Evolutionary conservation across 2,113 vertebrate species (phyloP), one percentile per base, ranked within the genome.

Genomic region (Stomatorhinus ivindoensis): DNA sequence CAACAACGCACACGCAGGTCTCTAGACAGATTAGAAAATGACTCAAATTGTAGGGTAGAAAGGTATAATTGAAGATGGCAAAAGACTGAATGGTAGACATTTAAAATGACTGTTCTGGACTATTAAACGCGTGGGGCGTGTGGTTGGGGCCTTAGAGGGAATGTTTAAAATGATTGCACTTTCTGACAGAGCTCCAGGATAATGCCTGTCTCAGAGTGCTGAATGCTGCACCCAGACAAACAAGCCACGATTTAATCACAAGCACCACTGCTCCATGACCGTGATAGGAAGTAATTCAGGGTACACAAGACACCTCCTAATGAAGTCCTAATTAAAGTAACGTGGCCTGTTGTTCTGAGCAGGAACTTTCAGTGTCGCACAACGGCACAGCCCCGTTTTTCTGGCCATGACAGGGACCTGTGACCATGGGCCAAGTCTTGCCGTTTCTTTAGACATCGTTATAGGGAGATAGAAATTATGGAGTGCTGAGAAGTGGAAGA

Each of bases 21-120:
- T 96, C 96, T 94, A 95, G 95, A 96, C 95, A 96, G 97, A 98
- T 95, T 96, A 97, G 97, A 98, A 99, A 99, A 99, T 98, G 98
- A 98, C 96, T 98, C 96, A 98, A 98, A 98, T 98, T 97, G 97
- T 96, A 97, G 97, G 96, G 96, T 98, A 96, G 96, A 98, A 98
- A 98, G 98, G 97, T 99, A 97, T 98, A 99, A 98, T 98, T 98
- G 97, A 99, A 97, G 97, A 98, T 97, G 96, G 97, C 96, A 98
- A 98, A 97, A 97, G 96, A 97, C 96, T 98, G 96, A 98, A 98
- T 97, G 95, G 97, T 96, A 98, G 97, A 97, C 97, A 96, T 97
- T 98, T 97, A 97, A 97, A 99, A 98, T 97, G 97, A 98, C 97
- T 96, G 96, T 97, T 97, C 97, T 97, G 95, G 96, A 96, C 96